Base-by-base conservation (phyloP, 92 coral and sea anemone species). In the Anthopleura xanthogrammica region DNA sequence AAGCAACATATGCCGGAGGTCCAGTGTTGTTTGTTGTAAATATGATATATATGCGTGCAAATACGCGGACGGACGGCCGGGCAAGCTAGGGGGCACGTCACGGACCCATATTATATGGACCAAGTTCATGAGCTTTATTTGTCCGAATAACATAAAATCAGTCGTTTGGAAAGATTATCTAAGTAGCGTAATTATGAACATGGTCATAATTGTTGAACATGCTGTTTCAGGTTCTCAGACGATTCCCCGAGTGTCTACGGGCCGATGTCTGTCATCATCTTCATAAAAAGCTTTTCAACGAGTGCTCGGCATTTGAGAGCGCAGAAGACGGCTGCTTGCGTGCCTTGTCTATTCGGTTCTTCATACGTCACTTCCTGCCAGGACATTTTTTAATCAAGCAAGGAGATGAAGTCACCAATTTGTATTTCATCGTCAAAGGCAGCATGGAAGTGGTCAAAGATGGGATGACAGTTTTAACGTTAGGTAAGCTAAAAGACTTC, bases 271-370 rank as follows among this genome's bases (percentile, higher is more conserved):
- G 99, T 72, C 94, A 90, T 79, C 95, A 96, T 79, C 86, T 96
- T n/a, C 95, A 95, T 85, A 87, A 91, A 72, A 87, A 88, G 65
- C 72, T 96, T 46, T 96, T 96, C 70, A 80, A 87, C 43, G 91
- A 91, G 41, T 90, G 97, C 36, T 77, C 92, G 66, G 95, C 93
- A 39, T 96, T 96, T 66, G 93, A 92, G 85, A 86, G 78, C 58
- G 99, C 98, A 52, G 89, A 92, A 50, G 94, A 92, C 39, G 98
- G 98, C 17, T 96, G 98, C 72, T 83, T 92, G 78, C 95, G 99
- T 2, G 97, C 98, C 2, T 86, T 96, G 52, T 97, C 99, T 2
- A 85, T 96, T 75, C 89, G 95, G 76, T 96, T 96, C 74, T 90
- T 87, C 41, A 93, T 92, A 9, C 90, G 90, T 13, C 95, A 94